Evolutionary conservation across 2,888 invertebrate genomes (phyloP), one percentile per base, ranked within the genome.

Genomic region (Apantesis nais): DNA sequence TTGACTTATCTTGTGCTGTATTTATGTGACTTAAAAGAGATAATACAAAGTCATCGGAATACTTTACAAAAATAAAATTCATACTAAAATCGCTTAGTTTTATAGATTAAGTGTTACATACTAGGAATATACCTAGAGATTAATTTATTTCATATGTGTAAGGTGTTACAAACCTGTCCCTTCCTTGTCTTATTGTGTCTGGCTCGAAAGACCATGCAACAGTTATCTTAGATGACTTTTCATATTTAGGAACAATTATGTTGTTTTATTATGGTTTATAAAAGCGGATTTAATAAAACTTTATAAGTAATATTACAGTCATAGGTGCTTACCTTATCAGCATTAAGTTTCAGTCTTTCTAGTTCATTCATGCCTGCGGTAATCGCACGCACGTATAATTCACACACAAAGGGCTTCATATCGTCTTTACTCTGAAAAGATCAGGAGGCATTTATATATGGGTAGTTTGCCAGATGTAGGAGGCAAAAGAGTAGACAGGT

Each of bases 281-380:
- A 52, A 52, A 52, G 0, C 52, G 2, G n/a, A 52, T 52, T 3
- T 3, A 11, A n/a, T 52, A 8, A 8, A 34, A 34, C 34, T 34
- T 34, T 4, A 34, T 34, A 4, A 34, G 3, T 34, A 34, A 2
- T 34, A 34, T 5, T 34, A 34, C 5, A 4, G 25, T 55, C 52
- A 12, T 58, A 29, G 1, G 25, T 14, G 19, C 29, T 68, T 86
- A 94, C 94, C 93, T 92, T 93, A 94, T 85, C 96, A 93, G 85
- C 95, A 92, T 84, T 95, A 85, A 94, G 78, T 86, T 93, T 97
- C 95, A 88, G 96, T 93, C 86, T 95, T 88, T 97, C 97, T 84
- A 97, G 87, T 86, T 97, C 96, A 84, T 97, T 97, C 96, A 97
- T 96, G 81, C 97, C 97, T 19, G 97, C 96, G 9, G 97, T 97